Evolutionary conservation across 2,888 invertebrate genomes (phyloP).

Genomic region (Aphidoletes aphidimyza): DNA sequence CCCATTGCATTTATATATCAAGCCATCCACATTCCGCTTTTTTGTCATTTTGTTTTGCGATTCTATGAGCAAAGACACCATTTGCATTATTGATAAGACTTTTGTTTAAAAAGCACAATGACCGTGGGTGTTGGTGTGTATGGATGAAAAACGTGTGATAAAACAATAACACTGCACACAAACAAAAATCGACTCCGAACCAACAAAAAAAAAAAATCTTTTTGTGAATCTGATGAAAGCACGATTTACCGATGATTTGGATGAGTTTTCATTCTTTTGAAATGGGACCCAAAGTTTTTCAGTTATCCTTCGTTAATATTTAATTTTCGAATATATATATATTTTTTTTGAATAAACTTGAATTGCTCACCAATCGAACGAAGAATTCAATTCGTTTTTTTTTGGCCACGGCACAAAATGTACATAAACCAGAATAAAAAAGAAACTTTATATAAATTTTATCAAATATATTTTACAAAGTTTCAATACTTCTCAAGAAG

Average conservation of each 20-base stretch:
- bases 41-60: background rate
- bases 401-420: background rate
- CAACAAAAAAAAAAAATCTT: too few relatives aligned
- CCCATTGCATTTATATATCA: background rate
- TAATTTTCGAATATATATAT: background rate
- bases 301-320: background rate
- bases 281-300: background rate
- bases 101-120: background rate
- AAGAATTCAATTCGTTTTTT: background rate
- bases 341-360: background rate
- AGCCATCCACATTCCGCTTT: background rate
- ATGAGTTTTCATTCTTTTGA: too few relatives aligned
- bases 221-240: too few relatives aligned
- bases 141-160: background rate
- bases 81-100: constrained; percentile 30
- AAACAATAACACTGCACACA: too few relatives aligned
- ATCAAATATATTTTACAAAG: background rate
- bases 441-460: too few relatives aligned
- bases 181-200: too few relatives aligned
- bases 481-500: background rate
- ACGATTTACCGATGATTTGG: background rate
- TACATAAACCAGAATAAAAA: background rate
- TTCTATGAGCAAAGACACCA: background rate
- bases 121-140: background rate
- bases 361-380: too few relatives aligned